Evolutionary conservation across 1,140 invertebrate genomes (phyloP).

Genomic region (Drosophila ogumai): DNA sequence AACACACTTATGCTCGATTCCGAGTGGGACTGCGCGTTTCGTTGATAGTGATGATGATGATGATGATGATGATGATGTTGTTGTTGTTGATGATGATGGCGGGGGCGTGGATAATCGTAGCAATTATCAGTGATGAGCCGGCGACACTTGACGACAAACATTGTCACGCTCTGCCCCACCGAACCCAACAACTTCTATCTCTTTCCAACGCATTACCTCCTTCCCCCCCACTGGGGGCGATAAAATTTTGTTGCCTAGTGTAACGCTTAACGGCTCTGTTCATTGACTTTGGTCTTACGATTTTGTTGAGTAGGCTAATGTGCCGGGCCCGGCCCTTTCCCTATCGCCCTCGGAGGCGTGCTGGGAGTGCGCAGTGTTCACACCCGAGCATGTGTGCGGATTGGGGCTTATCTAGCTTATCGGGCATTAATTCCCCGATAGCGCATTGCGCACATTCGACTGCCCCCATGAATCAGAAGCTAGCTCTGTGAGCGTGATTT

Average conservation of each 20-base stretch:
- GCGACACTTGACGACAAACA: conserved; percentile 73
- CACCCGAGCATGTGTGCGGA: conserved; percentile 17
- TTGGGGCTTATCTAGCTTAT: conserved; percentile 61
- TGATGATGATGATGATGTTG: conserved; percentile 15
- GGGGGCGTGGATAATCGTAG: conserved; percentile 61
- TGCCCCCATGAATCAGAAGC: conserved; percentile 56
- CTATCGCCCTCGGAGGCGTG: neutral
- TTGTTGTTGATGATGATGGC: conserved; percentile 32
- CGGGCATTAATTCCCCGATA: conserved; percentile 67
- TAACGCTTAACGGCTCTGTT: conserved; percentile 76
- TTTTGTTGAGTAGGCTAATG: conserved; percentile 78
- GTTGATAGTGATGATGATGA: conserved; percentile 20
- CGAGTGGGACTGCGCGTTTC: conserved; percentile 12
- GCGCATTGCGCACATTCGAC: conserved; percentile 58
- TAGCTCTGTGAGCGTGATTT: conserved; percentile 49
- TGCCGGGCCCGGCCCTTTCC: conserved; percentile 28
- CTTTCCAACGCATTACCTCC: neutral
- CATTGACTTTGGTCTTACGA: conserved; percentile 71
- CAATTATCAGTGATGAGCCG: conserved; percentile 68
- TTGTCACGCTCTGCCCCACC: conserved; percentile 34
- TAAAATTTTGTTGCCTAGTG: conserved; percentile 79
- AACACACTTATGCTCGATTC: conserved; percentile 10
- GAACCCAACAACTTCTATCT: neutral
- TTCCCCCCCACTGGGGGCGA: conserved; percentile 48
- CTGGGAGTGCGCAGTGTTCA: conserved; percentile 6